Conservation (phyloP, 2,113 vertebrate species). For the Gasterosteus aculeatus region DNA sequence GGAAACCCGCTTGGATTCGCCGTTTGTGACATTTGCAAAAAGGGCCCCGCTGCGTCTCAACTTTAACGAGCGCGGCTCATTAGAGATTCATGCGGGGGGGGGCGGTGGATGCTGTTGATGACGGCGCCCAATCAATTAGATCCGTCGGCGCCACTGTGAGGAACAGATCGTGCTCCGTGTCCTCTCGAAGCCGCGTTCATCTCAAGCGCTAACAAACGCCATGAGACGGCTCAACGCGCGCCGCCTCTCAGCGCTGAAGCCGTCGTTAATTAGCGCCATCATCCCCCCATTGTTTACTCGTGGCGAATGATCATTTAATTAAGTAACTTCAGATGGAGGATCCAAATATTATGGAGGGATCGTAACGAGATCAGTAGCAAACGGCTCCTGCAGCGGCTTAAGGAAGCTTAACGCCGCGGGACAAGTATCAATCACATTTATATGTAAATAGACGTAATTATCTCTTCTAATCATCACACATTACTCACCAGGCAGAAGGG, state of each 20-base stretch:
- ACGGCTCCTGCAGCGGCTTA: conserved; percentile 48
- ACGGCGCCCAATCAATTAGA: conserved; percentile 60
- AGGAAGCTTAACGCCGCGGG: conserved; percentile 52
- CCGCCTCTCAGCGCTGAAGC: conserved; percentile 39
- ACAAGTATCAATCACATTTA: conserved; percentile 68
- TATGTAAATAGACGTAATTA: conserved; percentile 74
- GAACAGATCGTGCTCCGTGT: conserved; percentile 3
- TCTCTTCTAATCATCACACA: conserved; percentile 52
- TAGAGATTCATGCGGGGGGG: conserved; percentile 52
- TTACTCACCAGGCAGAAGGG: conserved; percentile 37
- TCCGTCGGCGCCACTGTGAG: conserved; percentile 10
- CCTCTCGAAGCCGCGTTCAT: conserved; percentile 45
- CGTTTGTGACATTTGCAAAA: conserved; percentile 59
- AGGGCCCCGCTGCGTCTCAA: conserved; percentile 33
- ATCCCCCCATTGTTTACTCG: conserved; percentile 60
- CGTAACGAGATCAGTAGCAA: conserved; percentile 47
- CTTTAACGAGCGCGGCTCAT: conserved; percentile 55
- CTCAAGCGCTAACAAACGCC: conserved; percentile 48
- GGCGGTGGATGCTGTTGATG: conserved; percentile 23
- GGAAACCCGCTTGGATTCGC: conserved; percentile 4
- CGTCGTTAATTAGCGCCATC: conserved; percentile 70
- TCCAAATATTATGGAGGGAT: conserved; percentile 67
- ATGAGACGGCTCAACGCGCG: conserved; percentile 24
- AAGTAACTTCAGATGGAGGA: conserved; percentile 61
- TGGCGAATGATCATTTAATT: conserved; percentile 68